A percentile compares a stretch with the other conserved stretches of the same genome.
Evolutionary conservation across 2,113 vertebrate species (phyloP).

Genomic region (Corythoichthys haematopterus): DNA sequence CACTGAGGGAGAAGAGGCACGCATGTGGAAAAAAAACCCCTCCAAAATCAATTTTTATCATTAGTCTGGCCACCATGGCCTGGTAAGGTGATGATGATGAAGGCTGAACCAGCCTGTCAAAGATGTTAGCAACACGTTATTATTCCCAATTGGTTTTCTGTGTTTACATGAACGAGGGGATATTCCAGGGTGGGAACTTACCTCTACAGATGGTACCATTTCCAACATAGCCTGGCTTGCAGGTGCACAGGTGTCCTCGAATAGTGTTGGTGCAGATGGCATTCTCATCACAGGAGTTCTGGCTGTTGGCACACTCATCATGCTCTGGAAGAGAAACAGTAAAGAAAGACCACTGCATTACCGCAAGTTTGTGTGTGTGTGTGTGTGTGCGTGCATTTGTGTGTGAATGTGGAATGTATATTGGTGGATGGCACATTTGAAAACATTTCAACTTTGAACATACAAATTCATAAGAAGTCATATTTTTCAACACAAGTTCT

Average conservation of each 20-base stretch:
- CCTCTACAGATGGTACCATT: conserved; percentile 91
- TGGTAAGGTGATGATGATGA: conserved; percentile 26
- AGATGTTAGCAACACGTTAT: conserved; percentile 16
- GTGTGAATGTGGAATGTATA: conserved; percentile 2
- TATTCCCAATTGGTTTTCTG: conserved; percentile 6
- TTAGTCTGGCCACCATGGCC: conserved; percentile 22
- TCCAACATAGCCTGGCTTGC: conserved; percentile 89
- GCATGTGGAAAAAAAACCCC: conserved; percentile 10
- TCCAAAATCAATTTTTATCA: conserved; percentile 54
- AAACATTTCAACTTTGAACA: conserved; percentile 9
- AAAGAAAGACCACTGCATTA: not conserved
- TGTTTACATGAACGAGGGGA: conserved; percentile 12
- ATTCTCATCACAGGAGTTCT: conserved; percentile 81
- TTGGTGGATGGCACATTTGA: conserved; percentile 11
- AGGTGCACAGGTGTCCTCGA: conserved; percentile 90
- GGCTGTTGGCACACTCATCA: conserved; percentile 81
- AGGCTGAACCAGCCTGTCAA: conserved; percentile 16
- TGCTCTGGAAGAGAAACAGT: conserved; percentile 72
- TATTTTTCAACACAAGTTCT: conserved; percentile 11
- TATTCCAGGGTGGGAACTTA: conserved; percentile 50
- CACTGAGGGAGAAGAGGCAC: conserved; percentile 17
- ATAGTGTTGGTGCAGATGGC: conserved; percentile 96
- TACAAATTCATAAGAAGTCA: conserved; percentile 4
- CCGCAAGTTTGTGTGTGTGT: no score
- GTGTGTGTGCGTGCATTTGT: conserved; percentile 1